Percentiles rank a stretch among this genome's conserved stretches.
These are phyloP conservation scores for Thysanoteuthis rhombus DNA, from an alignment of 2,888 invertebrate species.

Conservation along the genomic window DNA sequence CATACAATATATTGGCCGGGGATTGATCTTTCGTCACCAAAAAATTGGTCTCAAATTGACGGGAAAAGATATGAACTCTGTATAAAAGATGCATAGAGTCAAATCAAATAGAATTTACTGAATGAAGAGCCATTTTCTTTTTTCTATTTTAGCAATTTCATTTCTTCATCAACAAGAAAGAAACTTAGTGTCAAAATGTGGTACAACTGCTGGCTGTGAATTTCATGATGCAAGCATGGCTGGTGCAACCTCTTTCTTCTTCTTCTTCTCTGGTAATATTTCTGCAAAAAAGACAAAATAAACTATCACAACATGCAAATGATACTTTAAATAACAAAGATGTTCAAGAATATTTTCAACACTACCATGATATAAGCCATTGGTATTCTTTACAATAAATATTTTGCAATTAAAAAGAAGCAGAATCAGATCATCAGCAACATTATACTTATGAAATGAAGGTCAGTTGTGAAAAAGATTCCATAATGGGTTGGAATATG, in stretches of 20 bases:
- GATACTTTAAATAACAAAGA: background rate
- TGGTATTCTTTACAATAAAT: no score
- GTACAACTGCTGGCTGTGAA: background rate
- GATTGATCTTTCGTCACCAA: background rate
- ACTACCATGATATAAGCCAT: no score
- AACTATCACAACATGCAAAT: no score
- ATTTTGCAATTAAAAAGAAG: no score
- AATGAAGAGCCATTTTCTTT: background rate
- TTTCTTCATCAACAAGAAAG: background rate
- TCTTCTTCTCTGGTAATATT: background rate
- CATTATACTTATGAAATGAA: no score
- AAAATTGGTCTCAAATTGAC: background rate
- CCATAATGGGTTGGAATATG: no score
- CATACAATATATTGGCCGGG: background rate
- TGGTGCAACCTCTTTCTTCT: background rate
- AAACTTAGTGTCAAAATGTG: background rate
- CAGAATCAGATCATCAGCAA: no score
- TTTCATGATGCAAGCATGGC: constrained; percentile 22
- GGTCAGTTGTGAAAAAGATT: no score
- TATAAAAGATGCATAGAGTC: background rate
- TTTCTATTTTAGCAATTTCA: background rate
- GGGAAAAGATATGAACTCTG: background rate
- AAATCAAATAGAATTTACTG: background rate
- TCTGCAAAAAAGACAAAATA: constrained; percentile 20
- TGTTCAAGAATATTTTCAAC: no score